Percentiles rank a stretch among this genome's conserved stretches.
These are phyloP conservation scores for Drosophila setifemur DNA, from an alignment of 1,140 invertebrate genomes.

Conservation along the genomic window DNA sequence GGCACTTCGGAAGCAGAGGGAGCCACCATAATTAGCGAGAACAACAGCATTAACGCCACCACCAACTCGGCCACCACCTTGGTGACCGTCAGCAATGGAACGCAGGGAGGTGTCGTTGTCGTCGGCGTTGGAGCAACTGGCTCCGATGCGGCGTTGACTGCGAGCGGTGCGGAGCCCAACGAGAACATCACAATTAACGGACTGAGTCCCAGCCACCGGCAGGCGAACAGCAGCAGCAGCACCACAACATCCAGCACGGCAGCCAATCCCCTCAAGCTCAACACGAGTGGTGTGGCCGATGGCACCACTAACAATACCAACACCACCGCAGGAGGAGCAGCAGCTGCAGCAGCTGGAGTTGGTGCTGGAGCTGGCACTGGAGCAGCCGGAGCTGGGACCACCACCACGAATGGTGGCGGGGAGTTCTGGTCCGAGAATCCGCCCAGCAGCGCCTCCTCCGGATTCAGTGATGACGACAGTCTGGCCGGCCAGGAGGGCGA, in stretches of 20 bases:
- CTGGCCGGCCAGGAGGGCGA: constrained; percentile 88
- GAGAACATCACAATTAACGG: constrained; percentile 80
- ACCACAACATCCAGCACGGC: constrained; percentile 19
- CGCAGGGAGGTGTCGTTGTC: no score
- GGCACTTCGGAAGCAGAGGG: constrained; percentile 32
- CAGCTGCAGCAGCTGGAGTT: constrained; percentile 48
- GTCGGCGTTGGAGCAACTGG: constrained; percentile 7
- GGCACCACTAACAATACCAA: constrained; percentile 2
- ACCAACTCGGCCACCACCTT: constrained; percentile 61
- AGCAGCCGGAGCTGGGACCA: not conserved
- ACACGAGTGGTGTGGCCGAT: constrained; percentile 29
- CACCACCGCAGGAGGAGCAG: constrained; percentile 8
- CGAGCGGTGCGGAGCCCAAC: constrained; percentile 63
- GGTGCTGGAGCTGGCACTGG: constrained; percentile 48
- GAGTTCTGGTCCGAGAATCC: constrained; percentile 87
- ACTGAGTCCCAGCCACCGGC: constrained; percentile 67
- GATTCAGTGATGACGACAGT: constrained; percentile 94
- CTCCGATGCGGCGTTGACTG: not conserved
- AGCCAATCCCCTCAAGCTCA: constrained; percentile 21
- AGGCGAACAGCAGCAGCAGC: constrained; percentile 9
- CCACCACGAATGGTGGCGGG: constrained; percentile 33
- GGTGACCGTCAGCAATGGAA: constrained; percentile 59
- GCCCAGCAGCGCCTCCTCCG: constrained; percentile 90
- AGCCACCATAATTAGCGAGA: constrained; percentile 57
- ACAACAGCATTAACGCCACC: constrained; percentile 24